These are phyloP conservation scores for Troides aeacus DNA, from an alignment of 2,888 invertebrate species.

Conservation along the genomic window DNA sequence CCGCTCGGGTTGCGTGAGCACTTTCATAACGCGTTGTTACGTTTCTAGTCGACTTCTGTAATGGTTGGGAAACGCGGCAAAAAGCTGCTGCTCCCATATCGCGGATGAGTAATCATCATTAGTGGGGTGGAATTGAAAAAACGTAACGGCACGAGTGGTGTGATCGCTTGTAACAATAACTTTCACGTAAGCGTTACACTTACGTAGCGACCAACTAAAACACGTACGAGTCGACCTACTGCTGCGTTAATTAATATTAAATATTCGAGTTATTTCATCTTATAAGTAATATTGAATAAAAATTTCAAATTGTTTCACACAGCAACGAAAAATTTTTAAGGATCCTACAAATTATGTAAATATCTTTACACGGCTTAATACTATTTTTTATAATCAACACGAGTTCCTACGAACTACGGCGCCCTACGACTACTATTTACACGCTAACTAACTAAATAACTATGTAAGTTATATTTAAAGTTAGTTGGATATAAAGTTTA, in stretches of 20 bases:
- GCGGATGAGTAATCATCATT: slow-evolving; percentile 65
- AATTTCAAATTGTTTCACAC: neutral
- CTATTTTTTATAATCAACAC: no score
- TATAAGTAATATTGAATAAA: neutral
- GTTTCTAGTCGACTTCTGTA: slow-evolving; percentile 70
- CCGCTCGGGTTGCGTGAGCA: slow-evolving; percentile 53
- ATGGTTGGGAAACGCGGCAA: slow-evolving; percentile 70
- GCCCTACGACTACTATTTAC: no score
- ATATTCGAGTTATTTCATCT: neutral
- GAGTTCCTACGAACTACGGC: no score
- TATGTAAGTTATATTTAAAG: no score
- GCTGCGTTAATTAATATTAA: neutral
- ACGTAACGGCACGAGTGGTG: slow-evolving; percentile 59
- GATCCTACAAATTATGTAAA: no score
- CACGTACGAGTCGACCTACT: slow-evolving; percentile 30
- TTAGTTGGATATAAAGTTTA: no score
- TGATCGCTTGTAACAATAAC: slow-evolving; percentile 59
- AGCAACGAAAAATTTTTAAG: no score
- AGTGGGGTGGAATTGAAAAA: slow-evolving; percentile 35
- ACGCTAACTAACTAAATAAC: no score
- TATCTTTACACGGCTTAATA: no score
- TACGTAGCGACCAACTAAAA: slow-evolving; percentile 30
- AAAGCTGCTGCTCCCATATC: slow-evolving; percentile 72
- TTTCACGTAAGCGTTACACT: slow-evolving; percentile 52
- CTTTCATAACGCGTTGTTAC: slow-evolving; percentile 77